These are phyloP conservation scores for Schmidtea mediterranea DNA, from an alignment of 1,140 invertebrate species.

Conservation along the genomic window DNA sequence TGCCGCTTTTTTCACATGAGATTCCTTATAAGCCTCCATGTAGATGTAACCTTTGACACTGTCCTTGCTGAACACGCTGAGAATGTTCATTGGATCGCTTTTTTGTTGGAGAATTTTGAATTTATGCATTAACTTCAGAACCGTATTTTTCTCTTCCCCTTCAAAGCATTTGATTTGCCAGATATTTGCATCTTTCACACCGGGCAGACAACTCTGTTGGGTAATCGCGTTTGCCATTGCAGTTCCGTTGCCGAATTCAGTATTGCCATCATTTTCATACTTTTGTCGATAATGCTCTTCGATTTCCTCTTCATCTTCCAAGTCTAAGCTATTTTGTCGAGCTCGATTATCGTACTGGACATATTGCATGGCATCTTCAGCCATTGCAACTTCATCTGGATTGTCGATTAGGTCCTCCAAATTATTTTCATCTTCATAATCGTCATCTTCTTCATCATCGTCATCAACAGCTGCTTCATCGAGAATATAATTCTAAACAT, in stretches of 20 bases:
- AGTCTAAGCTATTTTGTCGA: background rate
- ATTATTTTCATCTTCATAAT: slow-evolving; percentile 7
- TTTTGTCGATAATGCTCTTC: background rate
- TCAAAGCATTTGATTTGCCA: slow-evolving; percentile 94
- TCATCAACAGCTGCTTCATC: slow-evolving; percentile 4
- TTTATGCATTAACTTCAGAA: slow-evolving; percentile 69
- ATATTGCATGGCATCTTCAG: background rate
- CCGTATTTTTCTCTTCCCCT: slow-evolving; percentile 75
- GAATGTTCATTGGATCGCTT: slow-evolving; percentile 65
- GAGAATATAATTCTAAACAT: background rate
- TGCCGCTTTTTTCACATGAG: slow-evolving; percentile 77
- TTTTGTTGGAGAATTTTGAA: slow-evolving; percentile 59
- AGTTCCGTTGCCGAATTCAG: background rate
- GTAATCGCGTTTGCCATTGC: slow-evolving; percentile 1
- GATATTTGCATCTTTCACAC: slow-evolving; percentile 60
- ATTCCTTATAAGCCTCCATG: slow-evolving; percentile 84
- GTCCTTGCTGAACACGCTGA: slow-evolving; percentile 75
- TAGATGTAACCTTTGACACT: slow-evolving; percentile 80
- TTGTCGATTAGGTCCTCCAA: background rate
- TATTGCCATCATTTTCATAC: slow-evolving; percentile 7
- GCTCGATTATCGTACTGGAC: background rate
- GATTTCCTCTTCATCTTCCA: background rate
- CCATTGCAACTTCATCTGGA: background rate
- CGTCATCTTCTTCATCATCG: slow-evolving; percentile 6
- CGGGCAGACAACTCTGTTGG: slow-evolving; percentile 3